Evolutionary conservation across 2,113 vertebrate species (phyloP).

Genomic region (Oncorhynchus nerka): DNA sequence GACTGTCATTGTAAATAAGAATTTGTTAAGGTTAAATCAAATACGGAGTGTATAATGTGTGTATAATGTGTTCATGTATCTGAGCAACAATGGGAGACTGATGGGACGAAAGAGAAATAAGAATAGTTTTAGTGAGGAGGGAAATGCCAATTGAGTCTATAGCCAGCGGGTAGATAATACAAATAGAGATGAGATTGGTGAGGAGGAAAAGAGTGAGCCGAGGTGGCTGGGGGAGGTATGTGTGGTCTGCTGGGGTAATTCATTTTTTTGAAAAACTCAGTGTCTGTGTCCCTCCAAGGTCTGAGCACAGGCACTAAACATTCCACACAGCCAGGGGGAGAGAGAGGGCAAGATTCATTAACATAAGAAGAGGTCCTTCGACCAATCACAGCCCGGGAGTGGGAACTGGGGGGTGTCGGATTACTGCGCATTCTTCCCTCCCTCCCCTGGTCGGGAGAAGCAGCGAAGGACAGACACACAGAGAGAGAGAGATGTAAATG

Average conservation of each 20-base stretch:
- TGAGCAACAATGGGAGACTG: too few relatives aligned
- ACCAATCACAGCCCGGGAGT: slow-evolving; percentile 46
- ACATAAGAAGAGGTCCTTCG: slow-evolving; percentile 51
- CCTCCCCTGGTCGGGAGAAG: slow-evolving; percentile 13
- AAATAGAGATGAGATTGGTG: neutral
- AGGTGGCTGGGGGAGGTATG: neutral
- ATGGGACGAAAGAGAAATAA: neutral
- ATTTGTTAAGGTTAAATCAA: too few relatives aligned
- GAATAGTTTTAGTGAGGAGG: neutral
- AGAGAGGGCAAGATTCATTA: slow-evolving; percentile 38
- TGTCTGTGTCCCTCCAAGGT: slow-evolving; percentile 29
- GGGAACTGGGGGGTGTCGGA: slow-evolving; percentile 55
- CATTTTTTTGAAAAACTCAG: neutral
- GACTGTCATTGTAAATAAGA: too few relatives aligned
- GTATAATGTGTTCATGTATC: too few relatives aligned
- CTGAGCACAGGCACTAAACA: slow-evolving; percentile 42
- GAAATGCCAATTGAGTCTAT: neutral
- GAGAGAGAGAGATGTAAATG: too few relatives aligned
- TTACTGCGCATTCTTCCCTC: slow-evolving; percentile 43
- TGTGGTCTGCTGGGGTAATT: too few relatives aligned
- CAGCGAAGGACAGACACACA: slow-evolving; percentile 10
- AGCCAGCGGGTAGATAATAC: neutral
- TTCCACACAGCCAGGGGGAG: slow-evolving; percentile 39
- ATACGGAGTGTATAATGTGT: too few relatives aligned
- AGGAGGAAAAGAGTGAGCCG: neutral